These are phyloP conservation scores for Seriola rivoliana DNA, from an alignment of 2,113 vertebrate species.

Conservation along the genomic window DNA sequence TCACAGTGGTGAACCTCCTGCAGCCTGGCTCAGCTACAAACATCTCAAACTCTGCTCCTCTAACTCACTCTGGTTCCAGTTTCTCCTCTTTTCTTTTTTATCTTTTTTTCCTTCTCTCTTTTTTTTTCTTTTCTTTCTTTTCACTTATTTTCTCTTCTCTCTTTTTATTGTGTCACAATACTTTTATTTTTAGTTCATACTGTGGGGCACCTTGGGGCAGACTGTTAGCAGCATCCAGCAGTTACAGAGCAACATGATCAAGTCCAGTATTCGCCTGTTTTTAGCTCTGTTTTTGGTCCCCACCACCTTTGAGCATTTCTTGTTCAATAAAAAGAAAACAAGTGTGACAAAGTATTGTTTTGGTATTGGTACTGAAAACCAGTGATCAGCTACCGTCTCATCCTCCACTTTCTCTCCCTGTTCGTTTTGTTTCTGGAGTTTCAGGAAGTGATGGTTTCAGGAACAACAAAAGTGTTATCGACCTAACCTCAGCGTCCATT, in stretches of 20 bases:
- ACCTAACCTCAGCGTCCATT: neutral
- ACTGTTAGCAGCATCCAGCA: too few species aligned
- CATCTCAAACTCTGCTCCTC: conserved; percentile 5
- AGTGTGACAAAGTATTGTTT: too few species aligned
- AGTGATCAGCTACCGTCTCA: too few species aligned
- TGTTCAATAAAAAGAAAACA: too few species aligned
- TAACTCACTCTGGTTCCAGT: neutral
- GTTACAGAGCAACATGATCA: too few species aligned
- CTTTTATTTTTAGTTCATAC: too few species aligned
- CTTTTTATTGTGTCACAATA: neutral
- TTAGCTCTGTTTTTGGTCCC: neutral
- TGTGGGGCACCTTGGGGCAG: too few species aligned
- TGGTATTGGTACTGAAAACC: too few species aligned
- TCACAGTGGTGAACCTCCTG: conserved; percentile 60
- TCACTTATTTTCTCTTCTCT: neutral
- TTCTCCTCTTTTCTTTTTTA: neutral
- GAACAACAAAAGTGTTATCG: neutral
- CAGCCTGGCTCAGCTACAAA: conserved; percentile 59
- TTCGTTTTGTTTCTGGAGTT: neutral
- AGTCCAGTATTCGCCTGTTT: neutral
- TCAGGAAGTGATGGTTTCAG: neutral
- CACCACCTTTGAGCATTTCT: neutral
- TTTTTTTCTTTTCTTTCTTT: neutral
- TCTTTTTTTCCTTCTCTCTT: neutral
- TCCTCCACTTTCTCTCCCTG: too few species aligned